Percentiles rank a stretch among this genome's conserved stretches.
These are phyloP conservation scores for Pitta sordida DNA, from an alignment of 2,113 vertebrate species.

Conservation along the genomic window DNA sequence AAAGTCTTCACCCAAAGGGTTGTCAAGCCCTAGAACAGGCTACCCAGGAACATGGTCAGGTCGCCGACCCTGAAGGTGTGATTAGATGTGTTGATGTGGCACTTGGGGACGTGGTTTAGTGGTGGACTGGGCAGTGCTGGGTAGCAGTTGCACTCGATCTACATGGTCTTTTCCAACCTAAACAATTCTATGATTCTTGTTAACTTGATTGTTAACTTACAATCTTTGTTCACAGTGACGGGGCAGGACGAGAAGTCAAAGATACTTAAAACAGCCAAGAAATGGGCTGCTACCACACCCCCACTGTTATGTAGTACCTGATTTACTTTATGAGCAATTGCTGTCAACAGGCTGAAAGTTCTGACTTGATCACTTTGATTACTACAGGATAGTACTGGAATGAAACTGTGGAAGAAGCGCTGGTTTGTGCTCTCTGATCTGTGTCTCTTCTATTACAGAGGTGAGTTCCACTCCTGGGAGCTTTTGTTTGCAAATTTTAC, in stretches of 20 bases:
- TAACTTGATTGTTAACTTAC: background rate
- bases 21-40: background rate
- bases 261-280: background rate
- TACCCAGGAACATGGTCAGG: background rate
- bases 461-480: constrained; percentile 69
- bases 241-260: background rate
- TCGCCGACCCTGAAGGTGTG: background rate
- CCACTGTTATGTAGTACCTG: background rate
- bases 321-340: background rate
- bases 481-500: background rate
- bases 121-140: background rate
- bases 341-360: background rate
- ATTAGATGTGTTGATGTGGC: background rate
- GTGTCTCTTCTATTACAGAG: constrained; percentile 98
- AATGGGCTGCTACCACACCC: background rate
- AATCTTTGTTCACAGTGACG: background rate
- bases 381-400: constrained; percentile 91
- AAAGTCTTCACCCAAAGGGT: too few species aligned
- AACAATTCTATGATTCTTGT: background rate
- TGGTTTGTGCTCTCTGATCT: constrained; percentile 98
- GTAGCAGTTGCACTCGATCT: rapidly evolving
- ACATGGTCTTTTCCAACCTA: rapidly evolving
- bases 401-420: constrained; percentile 98
- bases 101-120: background rate
- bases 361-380: background rate